Evolutionary conservation across 2,888 invertebrate genomes (phyloP).

Genomic region (Bimastos eiseni): DNA sequence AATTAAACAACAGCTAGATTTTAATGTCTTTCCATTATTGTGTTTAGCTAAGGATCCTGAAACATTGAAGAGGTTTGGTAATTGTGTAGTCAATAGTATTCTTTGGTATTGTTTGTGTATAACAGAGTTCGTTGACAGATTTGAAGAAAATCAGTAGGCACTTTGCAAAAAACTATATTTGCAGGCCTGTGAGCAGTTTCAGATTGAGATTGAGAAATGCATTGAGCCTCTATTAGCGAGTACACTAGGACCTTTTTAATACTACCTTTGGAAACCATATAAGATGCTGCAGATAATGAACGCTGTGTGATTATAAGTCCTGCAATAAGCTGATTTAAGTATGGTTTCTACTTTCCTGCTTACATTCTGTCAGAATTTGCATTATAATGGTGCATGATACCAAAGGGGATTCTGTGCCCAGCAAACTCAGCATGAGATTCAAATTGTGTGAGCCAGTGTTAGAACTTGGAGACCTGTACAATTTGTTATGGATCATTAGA

Average conservation of each 20-base stretch:
- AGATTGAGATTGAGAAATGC: neutral
- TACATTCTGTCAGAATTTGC: neutral
- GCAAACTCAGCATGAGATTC: constrained; percentile 3
- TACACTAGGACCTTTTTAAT: neutral
- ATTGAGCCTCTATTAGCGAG: neutral
- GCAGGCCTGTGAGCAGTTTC: neutral
- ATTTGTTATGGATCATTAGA: constrained; percentile 4
- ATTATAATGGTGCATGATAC: neutral
- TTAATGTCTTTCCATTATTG: neutral
- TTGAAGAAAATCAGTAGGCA: neutral
- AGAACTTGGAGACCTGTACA: constrained; percentile 1
- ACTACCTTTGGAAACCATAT: neutral
- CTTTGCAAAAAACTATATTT: neutral
- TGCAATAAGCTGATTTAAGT: neutral
- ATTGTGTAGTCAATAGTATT: no score
- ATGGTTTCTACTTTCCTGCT: neutral
- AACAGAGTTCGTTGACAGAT: neutral
- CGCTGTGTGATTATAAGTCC: neutral
- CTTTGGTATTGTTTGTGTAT: neutral
- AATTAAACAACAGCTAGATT: neutral
- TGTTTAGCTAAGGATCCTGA: neutral
- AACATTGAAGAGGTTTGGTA: no score
- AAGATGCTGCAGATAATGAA: no score
- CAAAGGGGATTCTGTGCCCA: neutral
- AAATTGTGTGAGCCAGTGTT: neutral